Base-by-base conservation (phyloP, 1,140 invertebrate species). In the Drosophila kikkawai region DNA sequence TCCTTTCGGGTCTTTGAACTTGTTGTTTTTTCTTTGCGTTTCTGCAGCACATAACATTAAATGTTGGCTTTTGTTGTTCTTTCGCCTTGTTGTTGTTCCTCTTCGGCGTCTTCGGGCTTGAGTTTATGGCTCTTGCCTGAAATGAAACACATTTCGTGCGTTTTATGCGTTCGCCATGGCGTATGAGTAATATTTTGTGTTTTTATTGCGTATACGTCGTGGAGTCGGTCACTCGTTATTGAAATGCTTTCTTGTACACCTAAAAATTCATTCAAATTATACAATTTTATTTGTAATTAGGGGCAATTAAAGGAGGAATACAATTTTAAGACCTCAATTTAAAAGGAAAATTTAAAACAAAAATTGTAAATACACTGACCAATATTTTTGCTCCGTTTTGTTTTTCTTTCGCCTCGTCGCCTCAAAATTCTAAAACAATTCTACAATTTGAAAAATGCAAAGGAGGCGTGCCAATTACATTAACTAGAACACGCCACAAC, bases 141-240 rank as follows among this genome's bases (percentile, higher is more conserved):
- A 86, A 85, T 82, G 83, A 87, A 86, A 79, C 79, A 87, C 80
- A 80, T 82, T 85, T 85, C 65, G 64, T 77, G 48, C 70, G 69
- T 50, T 70, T 70, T 69, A 57, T 67, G 64, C 64, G 77, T 60
- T 74, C 58, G 37, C 60, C 79, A 59, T 61, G 67, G 71, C 79
- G 78, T 84, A 77, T 77, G 75, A 77, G 75, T 77, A 77, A 77
- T 77, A 53, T 59, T 75, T 67, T 61, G 42, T 53, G 41, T 8
- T 48, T 76, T 73, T 69, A 75, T 84, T 68, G 75, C 75, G 75
- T 34, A 77, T 77, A 68, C 75, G 64, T 7, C 22, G 42, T 42
- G 75, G 37, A 36, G 36, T 39, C 42, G 37, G 19, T 57, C 17
- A 42, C 42, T 32, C 47, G 34, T 44, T 68, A 57, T 51, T 67